Base-by-base conservation (phyloP, 2,888 invertebrate genomes). In the Coecobrya sp. region DNA sequence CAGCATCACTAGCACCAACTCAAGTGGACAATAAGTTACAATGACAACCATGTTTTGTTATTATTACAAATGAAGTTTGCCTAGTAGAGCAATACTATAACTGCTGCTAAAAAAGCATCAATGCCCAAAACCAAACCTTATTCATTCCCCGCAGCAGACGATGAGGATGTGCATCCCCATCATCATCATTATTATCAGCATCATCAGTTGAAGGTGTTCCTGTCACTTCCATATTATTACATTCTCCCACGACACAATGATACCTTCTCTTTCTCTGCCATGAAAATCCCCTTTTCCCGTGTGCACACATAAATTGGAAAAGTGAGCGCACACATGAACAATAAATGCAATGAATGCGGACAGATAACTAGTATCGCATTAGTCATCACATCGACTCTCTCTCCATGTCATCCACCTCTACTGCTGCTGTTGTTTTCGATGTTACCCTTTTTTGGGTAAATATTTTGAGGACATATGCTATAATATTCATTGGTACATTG, bases 51-150 rank as follows among this genome's bases (percentile, higher is more conserved):
- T 82, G 88, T 89, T 81, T 27, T 81, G 36, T 81, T 81, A 59
- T 81, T 81, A 76, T 89, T 89, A 81, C 81, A 89, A 89, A 89
- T 89, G 88, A 89, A 89, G 88, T 68, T 81, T 49, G 76, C 49
- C 3, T 36, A 7, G 76, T 45, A 42, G n/a, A 45, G 73, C 55
- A 55, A 59, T 55, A 55, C n/a, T 81, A 59, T n/a, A n/a, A n/a
- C n/a, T n/a, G 1, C 22, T 10, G 19, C 30, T 79, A 81, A 52
- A 55, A 55, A 49, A 49, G 22, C 55, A 2, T n/a, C 5, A 30
- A 68, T 70, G 25, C 42, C 25, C 70, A 36, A 13, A 22, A n/a
- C 79, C 70, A 70, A 13, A 22, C 13, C 79, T 27, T n/a, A 16
- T 55, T 81, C 55, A 59, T 81, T 30, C 30, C 1, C 55, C 1